These are phyloP conservation scores for Manduca sexta DNA, from an alignment of 1,140 invertebrate genomes.

Conservation along the genomic window DNA sequence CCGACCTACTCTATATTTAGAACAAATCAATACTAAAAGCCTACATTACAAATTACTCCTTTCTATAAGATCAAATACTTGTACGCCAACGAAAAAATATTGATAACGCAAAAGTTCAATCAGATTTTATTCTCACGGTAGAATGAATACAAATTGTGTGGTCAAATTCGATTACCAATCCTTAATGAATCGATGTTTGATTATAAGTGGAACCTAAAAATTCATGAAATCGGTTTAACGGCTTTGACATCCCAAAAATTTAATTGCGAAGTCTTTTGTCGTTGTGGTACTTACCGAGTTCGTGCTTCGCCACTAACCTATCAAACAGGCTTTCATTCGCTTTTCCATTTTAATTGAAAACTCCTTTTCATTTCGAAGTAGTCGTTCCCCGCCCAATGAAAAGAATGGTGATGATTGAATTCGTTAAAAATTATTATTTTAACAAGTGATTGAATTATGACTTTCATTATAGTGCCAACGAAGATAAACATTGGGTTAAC, in stretches of 20 bases:
- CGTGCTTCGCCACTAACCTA: conserved; percentile 8
- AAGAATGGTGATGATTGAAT: conserved; percentile 10
- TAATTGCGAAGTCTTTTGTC: conserved; percentile 17
- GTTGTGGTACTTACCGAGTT: conserved; percentile 5
- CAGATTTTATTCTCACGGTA: neutral
- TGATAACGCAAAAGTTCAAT: neutral
- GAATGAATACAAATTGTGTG: neutral
- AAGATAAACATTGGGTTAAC: too few relatives aligned
- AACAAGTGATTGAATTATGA: conserved; percentile 4
- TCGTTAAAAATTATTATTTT: conserved; percentile 16
- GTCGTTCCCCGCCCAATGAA: conserved; percentile 9
- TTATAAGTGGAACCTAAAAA: conserved; percentile 3
- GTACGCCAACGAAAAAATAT: neutral
- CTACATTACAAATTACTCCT: too few relatives aligned
- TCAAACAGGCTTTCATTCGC: conserved; percentile 13
- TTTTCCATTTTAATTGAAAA: conserved; percentile 25
- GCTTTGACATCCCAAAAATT: conserved; percentile 8
- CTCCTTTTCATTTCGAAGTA: conserved; percentile 14
- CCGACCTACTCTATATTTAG: too few relatives aligned
- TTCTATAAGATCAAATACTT: too few relatives aligned
- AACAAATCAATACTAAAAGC: too few relatives aligned
- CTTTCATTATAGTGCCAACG: too few relatives aligned
- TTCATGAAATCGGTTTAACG: conserved; percentile 5
- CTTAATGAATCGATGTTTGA: conserved; percentile 3
- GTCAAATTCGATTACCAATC: neutral